Percentiles rank a stretch among this genome's conserved stretches.
Evolutionary conservation across 2,797 vertebrate species (phyloP).

Genomic region (Crotalus adamanteus): DNA sequence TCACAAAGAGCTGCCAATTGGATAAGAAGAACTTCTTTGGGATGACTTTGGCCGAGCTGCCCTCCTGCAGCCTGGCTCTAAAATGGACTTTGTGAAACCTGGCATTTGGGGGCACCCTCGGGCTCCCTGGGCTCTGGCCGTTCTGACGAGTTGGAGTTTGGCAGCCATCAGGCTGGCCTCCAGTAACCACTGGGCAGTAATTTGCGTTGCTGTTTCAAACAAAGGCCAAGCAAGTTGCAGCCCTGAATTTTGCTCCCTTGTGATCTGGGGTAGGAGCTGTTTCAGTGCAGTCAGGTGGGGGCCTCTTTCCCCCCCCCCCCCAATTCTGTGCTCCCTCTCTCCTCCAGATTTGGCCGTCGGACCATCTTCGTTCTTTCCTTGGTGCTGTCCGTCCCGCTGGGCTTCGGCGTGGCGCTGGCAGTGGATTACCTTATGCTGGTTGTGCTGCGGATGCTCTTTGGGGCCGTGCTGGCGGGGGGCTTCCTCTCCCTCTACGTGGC

Average conservation of each 20-base stretch:
- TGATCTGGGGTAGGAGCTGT: too few relatives aligned
- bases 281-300: too few relatives aligned
- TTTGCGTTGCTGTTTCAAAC: not conserved
- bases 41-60: not conserved
- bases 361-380: conserved; percentile 75
- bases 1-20: not conserved
- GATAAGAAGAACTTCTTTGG: not conserved
- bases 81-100: not conserved
- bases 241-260: not conserved
- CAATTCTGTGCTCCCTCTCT: accelerated
- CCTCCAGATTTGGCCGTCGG: conserved; percentile 81
- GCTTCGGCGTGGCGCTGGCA: conserved; percentile 75
- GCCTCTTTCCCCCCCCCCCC: too few relatives aligned
- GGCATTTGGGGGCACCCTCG: not conserved
- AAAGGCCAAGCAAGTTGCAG: not conserved
- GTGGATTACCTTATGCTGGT: conserved; percentile 72
- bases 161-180: not conserved
- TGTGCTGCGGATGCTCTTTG: conserved; percentile 76
- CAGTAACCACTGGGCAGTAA: not conserved
- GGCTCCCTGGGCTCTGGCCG: too few relatives aligned
- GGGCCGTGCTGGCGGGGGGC: conserved; percentile 77
- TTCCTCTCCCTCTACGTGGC: conserved; percentile 82
- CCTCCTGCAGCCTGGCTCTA: not conserved
- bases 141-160: too few relatives aligned
- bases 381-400: conserved; percentile 75